Percentiles rank a stretch among this genome's conserved stretches.
Evolutionary conservation across 1,140 invertebrate species (phyloP).

Genomic region (Anastrepha ludens): DNA sequence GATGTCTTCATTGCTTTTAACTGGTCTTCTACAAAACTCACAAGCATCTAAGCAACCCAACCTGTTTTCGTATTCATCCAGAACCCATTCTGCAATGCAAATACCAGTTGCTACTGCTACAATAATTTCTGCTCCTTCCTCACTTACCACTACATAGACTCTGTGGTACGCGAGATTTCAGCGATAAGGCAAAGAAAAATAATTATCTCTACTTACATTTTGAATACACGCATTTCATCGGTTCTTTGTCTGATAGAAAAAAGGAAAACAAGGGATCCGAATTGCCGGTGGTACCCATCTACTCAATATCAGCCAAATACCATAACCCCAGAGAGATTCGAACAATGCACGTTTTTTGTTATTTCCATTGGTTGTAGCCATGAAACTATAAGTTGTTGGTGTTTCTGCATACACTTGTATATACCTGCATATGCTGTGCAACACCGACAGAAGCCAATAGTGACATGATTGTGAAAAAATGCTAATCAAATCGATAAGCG

Average conservation of each 20-base stretch:
- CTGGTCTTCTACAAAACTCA: not conserved
- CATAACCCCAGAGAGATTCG: not conserved
- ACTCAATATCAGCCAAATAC: not conserved
- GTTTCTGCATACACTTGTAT: not conserved
- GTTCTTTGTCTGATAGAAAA: not conserved
- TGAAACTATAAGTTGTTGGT: not conserved
- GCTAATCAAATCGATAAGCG: constrained; percentile 38
- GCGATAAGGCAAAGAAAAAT: constrained; percentile 1
- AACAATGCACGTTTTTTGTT: not conserved
- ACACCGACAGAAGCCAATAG: not conserved
- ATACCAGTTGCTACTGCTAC: not conserved
- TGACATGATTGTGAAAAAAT: constrained; percentile 32
- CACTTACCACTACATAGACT: not conserved
- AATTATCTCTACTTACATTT: not conserved
- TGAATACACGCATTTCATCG: not conserved
- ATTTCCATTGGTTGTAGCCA: not conserved
- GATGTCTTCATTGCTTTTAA: not conserved
- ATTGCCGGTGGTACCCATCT: not conserved
- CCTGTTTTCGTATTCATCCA: not conserved
- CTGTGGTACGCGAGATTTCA: not conserved
- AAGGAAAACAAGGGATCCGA: not conserved
- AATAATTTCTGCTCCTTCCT: not conserved
- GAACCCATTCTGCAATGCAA: not conserved
- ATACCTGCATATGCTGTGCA: not conserved
- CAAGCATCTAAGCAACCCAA: not conserved